Conservation (phyloP, 1,140 invertebrate genomes). For the Cataglyphis hispanica region DNA sequence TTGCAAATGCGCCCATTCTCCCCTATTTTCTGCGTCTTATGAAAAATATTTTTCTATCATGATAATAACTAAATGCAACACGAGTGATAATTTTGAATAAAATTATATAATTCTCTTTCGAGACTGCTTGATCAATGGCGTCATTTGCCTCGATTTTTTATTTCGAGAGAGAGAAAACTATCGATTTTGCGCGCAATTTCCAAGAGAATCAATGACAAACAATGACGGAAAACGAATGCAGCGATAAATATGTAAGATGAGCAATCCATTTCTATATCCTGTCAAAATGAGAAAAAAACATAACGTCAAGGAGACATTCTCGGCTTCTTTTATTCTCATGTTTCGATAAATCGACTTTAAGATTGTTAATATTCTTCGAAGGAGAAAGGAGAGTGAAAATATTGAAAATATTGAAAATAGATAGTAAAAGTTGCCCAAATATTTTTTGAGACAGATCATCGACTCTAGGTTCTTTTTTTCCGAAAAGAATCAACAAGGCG, state of each 20-base stretch:
- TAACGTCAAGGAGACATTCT: background rate
- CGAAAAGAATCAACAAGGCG: too few relatives aligned
- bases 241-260: too few relatives aligned
- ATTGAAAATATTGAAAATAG: background rate
- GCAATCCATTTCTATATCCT: background rate
- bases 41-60: background rate
- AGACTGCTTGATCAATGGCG: too few relatives aligned
- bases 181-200: too few relatives aligned
- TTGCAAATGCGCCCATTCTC: background rate
- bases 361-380: background rate
- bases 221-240: too few relatives aligned
- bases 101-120: background rate
- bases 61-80: background rate
- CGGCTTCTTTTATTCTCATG: background rate
- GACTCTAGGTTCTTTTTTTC: background rate
- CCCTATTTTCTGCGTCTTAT: background rate
- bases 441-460: background rate
- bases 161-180: too few relatives aligned
- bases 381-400: background rate
- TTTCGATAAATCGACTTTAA: background rate
- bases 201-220: too few relatives aligned
- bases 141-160: too few relatives aligned
- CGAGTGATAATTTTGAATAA: background rate
- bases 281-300: background rate
- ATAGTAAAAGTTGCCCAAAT: background rate